Evolutionary conservation across 1,140 invertebrate species (phyloP).

Genomic region (Drosophila orena): DNA sequence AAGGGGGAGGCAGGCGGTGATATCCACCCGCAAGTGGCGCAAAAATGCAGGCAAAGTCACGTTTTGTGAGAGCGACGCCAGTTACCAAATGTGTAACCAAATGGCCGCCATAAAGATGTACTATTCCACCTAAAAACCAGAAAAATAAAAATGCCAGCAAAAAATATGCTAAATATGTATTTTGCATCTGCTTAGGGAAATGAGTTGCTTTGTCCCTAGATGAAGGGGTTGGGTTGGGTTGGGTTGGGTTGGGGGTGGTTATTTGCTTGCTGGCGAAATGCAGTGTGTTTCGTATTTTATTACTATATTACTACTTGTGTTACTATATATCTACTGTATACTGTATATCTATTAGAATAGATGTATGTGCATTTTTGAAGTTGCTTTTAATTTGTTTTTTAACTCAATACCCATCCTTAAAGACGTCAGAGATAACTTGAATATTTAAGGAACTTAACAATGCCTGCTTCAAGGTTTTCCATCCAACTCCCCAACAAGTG

Average conservation of each 20-base stretch:
- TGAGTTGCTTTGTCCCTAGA: slow-evolving; percentile 42
- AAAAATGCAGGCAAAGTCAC: slow-evolving; percentile 79
- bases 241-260: neutral
- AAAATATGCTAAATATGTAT: slow-evolving; percentile 57
- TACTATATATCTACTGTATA: too few relatives aligned
- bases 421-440: too few relatives aligned
- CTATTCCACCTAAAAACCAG: slow-evolving; percentile 36
- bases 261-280: slow-evolving; percentile 7
- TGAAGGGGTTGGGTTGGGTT: slow-evolving; percentile 2
- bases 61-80: slow-evolving; percentile 55
- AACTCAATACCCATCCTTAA: too few relatives aligned
- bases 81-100: slow-evolving; percentile 63
- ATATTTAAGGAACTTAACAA: too few relatives aligned
- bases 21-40: slow-evolving; percentile 40
- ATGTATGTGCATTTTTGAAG: too few relatives aligned
- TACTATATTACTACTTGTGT: neutral
- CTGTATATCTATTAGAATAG: too few relatives aligned
- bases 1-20: neutral
- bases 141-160: slow-evolving; percentile 48
- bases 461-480: too few relatives aligned
- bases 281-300: neutral
- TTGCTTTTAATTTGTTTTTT: too few relatives aligned
- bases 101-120: slow-evolving; percentile 66
- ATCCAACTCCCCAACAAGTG: neutral
- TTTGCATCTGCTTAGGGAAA: slow-evolving; percentile 54